Conservation (phyloP, 2,888 invertebrate species). For the Athripsodes cinereus region DNA sequence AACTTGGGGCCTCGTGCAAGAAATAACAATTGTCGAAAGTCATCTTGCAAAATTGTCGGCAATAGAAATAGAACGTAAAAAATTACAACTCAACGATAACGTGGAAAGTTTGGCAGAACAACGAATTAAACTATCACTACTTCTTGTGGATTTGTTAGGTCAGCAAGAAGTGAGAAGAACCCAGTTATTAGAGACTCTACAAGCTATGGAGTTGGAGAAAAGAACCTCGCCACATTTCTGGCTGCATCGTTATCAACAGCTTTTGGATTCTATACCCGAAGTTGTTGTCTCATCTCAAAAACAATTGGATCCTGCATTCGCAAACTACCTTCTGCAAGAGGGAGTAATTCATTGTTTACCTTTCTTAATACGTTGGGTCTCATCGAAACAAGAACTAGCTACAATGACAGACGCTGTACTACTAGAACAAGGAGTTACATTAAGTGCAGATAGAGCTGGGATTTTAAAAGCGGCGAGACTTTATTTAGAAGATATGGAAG, state of each 20-base stretch:
- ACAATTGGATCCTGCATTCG: conserved; percentile 59
- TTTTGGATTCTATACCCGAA: conserved; percentile 70
- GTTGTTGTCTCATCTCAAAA: conserved; percentile 56
- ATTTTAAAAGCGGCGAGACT: conserved; percentile 58
- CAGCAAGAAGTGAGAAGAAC: conserved; percentile 61
- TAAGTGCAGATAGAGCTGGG: conserved; percentile 51
- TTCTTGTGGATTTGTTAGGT: conserved; percentile 61
- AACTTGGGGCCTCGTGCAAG: conserved; percentile 70
- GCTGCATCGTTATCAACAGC: conserved; percentile 75
- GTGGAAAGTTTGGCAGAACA: conserved; percentile 65
- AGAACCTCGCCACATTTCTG: conserved; percentile 57
- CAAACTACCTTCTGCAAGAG: conserved; percentile 62
- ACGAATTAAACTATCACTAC: conserved; percentile 58
- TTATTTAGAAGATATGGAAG: conserved; percentile 46
- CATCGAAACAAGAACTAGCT: conserved; percentile 47
- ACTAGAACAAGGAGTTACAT: conserved; percentile 51
- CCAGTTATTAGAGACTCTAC: conserved; percentile 61
- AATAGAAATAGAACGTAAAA: conserved; percentile 66
- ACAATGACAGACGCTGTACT: conserved; percentile 53
- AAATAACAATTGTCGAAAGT: conserved; percentile 64
- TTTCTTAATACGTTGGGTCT: conserved; percentile 58
- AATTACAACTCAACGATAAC: conserved; percentile 60
- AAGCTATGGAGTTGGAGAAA: conserved; percentile 62
- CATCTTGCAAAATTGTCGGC: conserved; percentile 66
- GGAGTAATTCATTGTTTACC: conserved; percentile 73